Conservation (phyloP, 2,888 invertebrate species). For the Papilio demoleus region DNA sequence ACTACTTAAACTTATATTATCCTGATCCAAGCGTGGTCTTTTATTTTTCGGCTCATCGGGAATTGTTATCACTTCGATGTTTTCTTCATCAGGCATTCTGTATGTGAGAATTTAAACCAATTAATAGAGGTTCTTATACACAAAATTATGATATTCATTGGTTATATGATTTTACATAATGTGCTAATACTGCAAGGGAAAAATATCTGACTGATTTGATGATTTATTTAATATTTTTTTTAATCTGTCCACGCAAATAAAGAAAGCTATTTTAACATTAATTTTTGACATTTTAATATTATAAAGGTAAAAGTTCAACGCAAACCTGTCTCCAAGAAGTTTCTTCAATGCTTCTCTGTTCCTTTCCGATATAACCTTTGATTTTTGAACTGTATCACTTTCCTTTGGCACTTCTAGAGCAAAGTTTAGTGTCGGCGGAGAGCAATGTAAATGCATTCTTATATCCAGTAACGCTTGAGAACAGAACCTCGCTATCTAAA, state of each 20-base stretch:
- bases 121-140: not conserved
- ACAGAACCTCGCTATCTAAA: constrained; percentile 69
- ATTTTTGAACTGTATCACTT: constrained; percentile 51
- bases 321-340: constrained; percentile 66
- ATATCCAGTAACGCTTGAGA: constrained; percentile 70
- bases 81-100: constrained; percentile 56
- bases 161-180: no score
- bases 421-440: constrained; percentile 69
- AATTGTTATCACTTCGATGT: constrained; percentile 57
- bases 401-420: constrained; percentile 55
- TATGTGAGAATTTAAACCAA: constrained; percentile 32
- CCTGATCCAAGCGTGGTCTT: constrained; percentile 56
- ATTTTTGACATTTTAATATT: no score
- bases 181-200: no score
- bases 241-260: no score
- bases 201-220: no score
- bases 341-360: constrained; percentile 66
- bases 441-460: constrained; percentile 70
- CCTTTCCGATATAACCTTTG: constrained; percentile 60
- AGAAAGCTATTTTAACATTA: no score
- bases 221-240: no score
- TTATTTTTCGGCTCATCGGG: constrained; percentile 64
- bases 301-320: no score
- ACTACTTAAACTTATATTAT: constrained; percentile 70
- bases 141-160: no score